Conservation (phyloP, 1,140 invertebrate species). For the Drosophila littoralis region DNA sequence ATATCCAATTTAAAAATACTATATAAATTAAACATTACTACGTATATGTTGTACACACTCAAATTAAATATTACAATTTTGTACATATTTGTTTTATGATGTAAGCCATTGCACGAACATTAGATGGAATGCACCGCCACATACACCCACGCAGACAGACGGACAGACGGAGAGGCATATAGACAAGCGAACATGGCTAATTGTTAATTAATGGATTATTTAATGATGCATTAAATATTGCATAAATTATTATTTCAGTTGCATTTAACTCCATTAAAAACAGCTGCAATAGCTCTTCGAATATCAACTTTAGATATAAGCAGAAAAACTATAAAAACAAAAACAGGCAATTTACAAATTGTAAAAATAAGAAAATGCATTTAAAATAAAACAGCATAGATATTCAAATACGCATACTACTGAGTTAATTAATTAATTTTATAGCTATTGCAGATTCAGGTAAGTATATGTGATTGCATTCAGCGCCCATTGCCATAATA, state of each 20-base stretch:
- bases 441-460: background rate
- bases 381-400: conserved; percentile 44
- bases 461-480: background rate
- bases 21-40: conserved; percentile 29
- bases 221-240: conserved; percentile 76
- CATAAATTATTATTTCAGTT: conserved; percentile 69
- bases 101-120: conserved; percentile 58
- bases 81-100: conserved; percentile 78
- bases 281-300: conserved; percentile 36
- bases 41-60: conserved; percentile 31
- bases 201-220: conserved; percentile 82
- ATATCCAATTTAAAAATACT: conserved; percentile 35
- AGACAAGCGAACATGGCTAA: conserved; percentile 50
- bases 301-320: conserved; percentile 51
- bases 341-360: conserved; percentile 34
- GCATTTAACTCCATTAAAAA: conserved; percentile 57
- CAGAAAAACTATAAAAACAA: conserved; percentile 19
- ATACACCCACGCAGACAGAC: conserved; percentile 20
- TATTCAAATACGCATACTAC: conserved; percentile 7
- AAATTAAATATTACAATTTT: conserved; percentile 35
- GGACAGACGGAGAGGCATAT: background rate
- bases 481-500: no score
- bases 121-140: conserved; percentile 34
- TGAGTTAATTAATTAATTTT: background rate
- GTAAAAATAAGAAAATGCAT: conserved; percentile 38